phyloP scores from a whole-genome alignment of 1,140 invertebrate species.

The Vanessa atalanta region DNA sequence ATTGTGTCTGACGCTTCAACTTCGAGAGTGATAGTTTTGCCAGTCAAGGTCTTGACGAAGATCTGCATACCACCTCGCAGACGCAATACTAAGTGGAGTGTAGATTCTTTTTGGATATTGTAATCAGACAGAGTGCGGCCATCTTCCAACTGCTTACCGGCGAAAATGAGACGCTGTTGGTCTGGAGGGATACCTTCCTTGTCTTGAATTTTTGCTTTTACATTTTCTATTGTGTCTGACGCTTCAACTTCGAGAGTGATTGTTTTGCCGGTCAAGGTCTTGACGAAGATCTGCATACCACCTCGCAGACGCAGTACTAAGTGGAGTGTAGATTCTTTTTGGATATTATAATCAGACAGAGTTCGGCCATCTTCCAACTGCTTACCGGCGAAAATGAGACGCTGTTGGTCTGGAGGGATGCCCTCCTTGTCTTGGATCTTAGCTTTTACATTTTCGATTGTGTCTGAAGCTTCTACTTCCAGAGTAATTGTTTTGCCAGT shows the following conservation, averaged over 20 bases:
- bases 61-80: conserved; percentile 4
- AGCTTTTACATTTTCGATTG: conserved; percentile 2
- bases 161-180: conserved; percentile 8
- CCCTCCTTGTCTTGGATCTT: conserved; percentile 18
- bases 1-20: background rate
- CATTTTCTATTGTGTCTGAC: conserved; percentile 7
- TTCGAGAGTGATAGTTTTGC: background rate
- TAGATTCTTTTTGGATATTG: conserved; percentile 1
- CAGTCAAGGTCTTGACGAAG: conserved; percentile 5
- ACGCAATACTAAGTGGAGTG: background rate
- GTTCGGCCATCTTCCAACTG: conserved; percentile 13
- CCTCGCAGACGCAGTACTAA: conserved; percentile 3
- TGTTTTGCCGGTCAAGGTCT: conserved; percentile 11
- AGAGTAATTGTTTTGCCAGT: background rate
- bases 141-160: conserved; percentile 8
- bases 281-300: conserved; percentile 16
- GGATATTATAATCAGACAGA: conserved; percentile 14
- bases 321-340: conserved; percentile 7
- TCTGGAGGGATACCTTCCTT: conserved; percentile 13
- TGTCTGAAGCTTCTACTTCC: background rate
- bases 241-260: conserved; percentile 10
- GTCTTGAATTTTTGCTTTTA: conserved; percentile 8
- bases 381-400: conserved; percentile 11
- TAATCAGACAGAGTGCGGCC: background rate
- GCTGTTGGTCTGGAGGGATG: conserved; percentile 15